phyloP scores from a whole-genome alignment of 2,888 invertebrate species.

The Microctonus brassicae region DNA sequence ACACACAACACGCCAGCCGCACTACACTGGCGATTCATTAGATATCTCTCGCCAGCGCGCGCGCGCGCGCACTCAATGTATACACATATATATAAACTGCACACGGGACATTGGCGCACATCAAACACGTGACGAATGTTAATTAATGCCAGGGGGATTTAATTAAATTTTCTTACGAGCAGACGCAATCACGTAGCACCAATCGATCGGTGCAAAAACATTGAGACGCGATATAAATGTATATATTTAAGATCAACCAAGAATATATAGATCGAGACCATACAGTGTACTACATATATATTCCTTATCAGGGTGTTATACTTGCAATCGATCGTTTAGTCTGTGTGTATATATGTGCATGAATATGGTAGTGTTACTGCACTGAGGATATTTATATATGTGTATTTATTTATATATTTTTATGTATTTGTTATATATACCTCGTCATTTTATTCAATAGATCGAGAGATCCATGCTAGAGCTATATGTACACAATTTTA shows the following conservation, averaged over 20 bases:
- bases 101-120: slow-evolving; percentile 20
- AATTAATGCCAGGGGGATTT: slow-evolving; percentile 45
- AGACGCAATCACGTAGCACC: slow-evolving; percentile 38
- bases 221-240: not conserved
- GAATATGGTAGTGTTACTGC: not conserved
- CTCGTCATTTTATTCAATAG: not conserved
- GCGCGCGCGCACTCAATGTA: too few species aligned
- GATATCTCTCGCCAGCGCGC: slow-evolving; percentile 15
- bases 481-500: slow-evolving; percentile 26
- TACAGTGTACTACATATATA: slow-evolving; percentile 6
- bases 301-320: slow-evolving; percentile 45
- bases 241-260: not conserved
- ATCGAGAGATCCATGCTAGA: not conserved
- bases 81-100: slow-evolving; percentile 5
- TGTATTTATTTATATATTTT: slow-evolving; percentile 4
- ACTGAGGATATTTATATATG: slow-evolving; percentile 16
- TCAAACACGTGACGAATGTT: slow-evolving; percentile 45
- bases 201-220: slow-evolving; percentile 27
- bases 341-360: too few species aligned
- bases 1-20: slow-evolving; percentile 14
- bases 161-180: slow-evolving; percentile 44
- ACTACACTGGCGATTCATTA: slow-evolving; percentile 3
- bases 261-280: not conserved
- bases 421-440: not conserved
- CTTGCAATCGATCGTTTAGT: slow-evolving; percentile 42